These are phyloP conservation scores for Lordiphosa stackelbergi DNA, from an alignment of 1,140 invertebrate genomes.

Conservation along the genomic window DNA sequence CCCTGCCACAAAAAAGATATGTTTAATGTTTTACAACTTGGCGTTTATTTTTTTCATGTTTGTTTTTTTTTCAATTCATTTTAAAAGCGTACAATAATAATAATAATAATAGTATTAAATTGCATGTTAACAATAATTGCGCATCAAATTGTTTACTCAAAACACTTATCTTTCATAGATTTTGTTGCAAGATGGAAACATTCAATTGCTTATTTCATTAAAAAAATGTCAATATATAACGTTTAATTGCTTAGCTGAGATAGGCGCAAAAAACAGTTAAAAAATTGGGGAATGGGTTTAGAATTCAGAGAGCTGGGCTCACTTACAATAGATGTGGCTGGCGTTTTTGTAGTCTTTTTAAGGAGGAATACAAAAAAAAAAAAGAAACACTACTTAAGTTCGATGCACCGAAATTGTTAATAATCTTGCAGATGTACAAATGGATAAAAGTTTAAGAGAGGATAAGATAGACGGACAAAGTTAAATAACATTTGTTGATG, in stretches of 20 bases:
- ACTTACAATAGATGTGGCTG: not conserved
- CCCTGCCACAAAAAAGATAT: no score
- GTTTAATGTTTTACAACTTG: conserved; percentile 3
- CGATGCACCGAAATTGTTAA: conserved; percentile 7
- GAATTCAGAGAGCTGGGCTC: conserved; percentile 8
- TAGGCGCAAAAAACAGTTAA: no score
- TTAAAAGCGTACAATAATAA: conserved; percentile 18
- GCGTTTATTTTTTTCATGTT: conserved; percentile 3
- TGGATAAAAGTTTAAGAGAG: no score
- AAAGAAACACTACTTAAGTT: conserved; percentile 1
- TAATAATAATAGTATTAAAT: conserved; percentile 17
- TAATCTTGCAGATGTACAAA: conserved; percentile 5
- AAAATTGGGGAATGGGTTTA: conserved; percentile 1
- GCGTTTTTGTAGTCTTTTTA: not conserved
- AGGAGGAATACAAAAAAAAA: not conserved
- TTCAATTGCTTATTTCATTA: conserved; percentile 7
- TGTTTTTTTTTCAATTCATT: conserved; percentile 4
- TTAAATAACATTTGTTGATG: no score
- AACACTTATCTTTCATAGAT: conserved; percentile 13
- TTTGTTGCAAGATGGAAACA: conserved; percentile 3
- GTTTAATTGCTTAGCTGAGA: conserved; percentile 22
- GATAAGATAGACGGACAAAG: no score
- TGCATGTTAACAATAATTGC: conserved; percentile 12
- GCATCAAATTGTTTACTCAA: conserved; percentile 1
- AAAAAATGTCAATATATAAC: conserved; percentile 28